These are phyloP conservation scores for Incurvaria masculella DNA, from an alignment of 2,888 invertebrate genomes.

Conservation along the genomic window DNA sequence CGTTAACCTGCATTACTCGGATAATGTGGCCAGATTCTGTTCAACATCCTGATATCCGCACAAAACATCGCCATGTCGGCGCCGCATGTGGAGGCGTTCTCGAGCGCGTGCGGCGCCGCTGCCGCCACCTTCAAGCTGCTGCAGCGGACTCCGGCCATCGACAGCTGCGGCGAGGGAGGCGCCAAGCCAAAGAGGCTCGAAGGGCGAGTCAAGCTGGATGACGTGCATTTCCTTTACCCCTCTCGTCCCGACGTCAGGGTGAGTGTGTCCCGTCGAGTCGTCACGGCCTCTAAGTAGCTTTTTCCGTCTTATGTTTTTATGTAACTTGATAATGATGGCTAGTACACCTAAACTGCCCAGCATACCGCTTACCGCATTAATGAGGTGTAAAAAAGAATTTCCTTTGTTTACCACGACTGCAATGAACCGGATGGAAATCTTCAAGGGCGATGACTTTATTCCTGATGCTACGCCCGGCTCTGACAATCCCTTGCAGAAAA, in stretches of 20 bases:
- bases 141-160: constrained; percentile 61
- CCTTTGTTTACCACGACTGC: too few relatives aligned
- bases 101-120: constrained; percentile 67
- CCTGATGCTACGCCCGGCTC: too few relatives aligned
- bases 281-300: too few relatives aligned
- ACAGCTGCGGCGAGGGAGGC: constrained; percentile 57
- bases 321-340: too few relatives aligned
- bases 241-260: constrained; percentile 62
- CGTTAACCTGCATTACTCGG: too few relatives aligned
- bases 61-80: constrained; percentile 68
- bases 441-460: too few relatives aligned
- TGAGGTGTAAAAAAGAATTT: too few relatives aligned
- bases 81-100: constrained; percentile 67
- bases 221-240: constrained; percentile 69
- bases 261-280: constrained; percentile 19
- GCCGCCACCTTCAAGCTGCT: constrained; percentile 63
- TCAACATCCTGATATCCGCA: constrained; percentile 60
- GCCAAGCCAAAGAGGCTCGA: constrained; percentile 40
- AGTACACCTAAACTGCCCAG: too few relatives aligned
- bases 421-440: too few relatives aligned
- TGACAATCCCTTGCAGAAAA: too few relatives aligned
- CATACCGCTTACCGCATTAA: too few relatives aligned
- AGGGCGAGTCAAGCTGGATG: constrained; percentile 59
- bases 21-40: constrained; percentile 65
- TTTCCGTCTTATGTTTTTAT: too few relatives aligned